Evolutionary conservation across 2,113 vertebrate species (phyloP), one percentile per base, ranked within the genome.

Genomic region (Dissostichus mawsoni): DNA sequence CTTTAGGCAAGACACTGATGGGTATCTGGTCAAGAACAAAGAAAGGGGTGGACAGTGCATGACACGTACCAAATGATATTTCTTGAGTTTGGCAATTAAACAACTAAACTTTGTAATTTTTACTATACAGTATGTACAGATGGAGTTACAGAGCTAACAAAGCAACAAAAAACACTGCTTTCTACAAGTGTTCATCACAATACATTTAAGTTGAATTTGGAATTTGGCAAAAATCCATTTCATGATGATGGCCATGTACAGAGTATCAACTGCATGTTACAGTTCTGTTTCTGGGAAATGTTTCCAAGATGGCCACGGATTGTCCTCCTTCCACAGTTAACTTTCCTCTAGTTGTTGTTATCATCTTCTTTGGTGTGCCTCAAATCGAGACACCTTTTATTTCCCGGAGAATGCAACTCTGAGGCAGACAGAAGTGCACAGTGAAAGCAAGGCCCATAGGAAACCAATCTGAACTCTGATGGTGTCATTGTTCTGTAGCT

Each of bases 181-280:
- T 55, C 9, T 33, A 36, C 41, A 11, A 8, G 16, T 17, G 1
- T 29, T 33, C 11, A 45, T 7, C 11, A 50, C 61, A 47, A 33
- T 7, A 33, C 18, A 1, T 23, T 68, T 3, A 55, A 45, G 23
- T 3, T 13, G 5, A 7, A 41, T 50, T 36, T 62, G 51, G 25
- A 58, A 5, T 8, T 20, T 48, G 36, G 18, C 16, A 53, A 59
- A 70, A 69, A n/a, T 58, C 29, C 41, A 74, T 73, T 64, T 45
- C 5, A 5, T 48, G 47, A 74, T 55, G 56, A 74, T 23, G 11
- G 17, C 51, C 64, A 53, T 25, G 59, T 57, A 20, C 48, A 52
- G 13, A 69, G 53, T 33, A 53, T 51, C 55, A 67, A 23, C 52
- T 29, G 29, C 29, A 29, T 29, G 29, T 68, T 45, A 63, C 33